Base-by-base conservation (phyloP, 1,140 invertebrate genomes). In the Oscheius sp. region DNA sequence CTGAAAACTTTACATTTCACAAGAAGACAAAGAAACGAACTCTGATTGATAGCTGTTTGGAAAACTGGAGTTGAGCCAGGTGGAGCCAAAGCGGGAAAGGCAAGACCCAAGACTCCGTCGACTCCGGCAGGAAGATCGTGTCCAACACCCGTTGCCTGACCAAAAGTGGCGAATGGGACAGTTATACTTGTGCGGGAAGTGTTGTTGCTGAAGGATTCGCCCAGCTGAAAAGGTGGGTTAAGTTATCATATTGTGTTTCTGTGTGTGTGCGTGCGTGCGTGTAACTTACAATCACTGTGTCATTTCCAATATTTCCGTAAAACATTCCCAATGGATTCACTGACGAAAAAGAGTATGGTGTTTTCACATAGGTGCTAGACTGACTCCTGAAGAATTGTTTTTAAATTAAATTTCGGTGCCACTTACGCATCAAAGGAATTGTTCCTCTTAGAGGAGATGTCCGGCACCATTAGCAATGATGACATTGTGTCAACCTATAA, bases 401-500 rank as follows among this genome's bases (percentile, higher is more conserved):
- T 42, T 42, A 42, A n/a, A 10, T 10, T n/a, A 42, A 42, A 10
- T n/a, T 42, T n/a, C 38, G n/a, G 38, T 42, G n/a, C 10, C 10
- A 10, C 38, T 42, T 42, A 42, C 38, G 38, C 38, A n/a, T 55
- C 49, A 23, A 20, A 55, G 15, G 28, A 13, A 55, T 55, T 7
- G 7, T 55, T 55, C 4, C 49, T 26, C n/a, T n/a, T n/a, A n/a
- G n/a, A n/a, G n/a, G n/a, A n/a, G n/a, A n/a, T n/a, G n/a, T 55
- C 49, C 4, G 49, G 49, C 15, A 55, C 28, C 7, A 7, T 42
- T 3, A 61, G 29, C 31, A 68, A 68, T 36, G 10, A 58, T 31
- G 34, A 55, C 35, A 42, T 68, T 49, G 55, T 35, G 52, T 68
- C 46, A 49, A 23, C 15, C 7, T n/a, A n/a, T n/a, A n/a, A n/a